phyloP scores from a whole-genome alignment of 2,888 invertebrate genomes.

The Diaprepes abbreviatus region DNA sequence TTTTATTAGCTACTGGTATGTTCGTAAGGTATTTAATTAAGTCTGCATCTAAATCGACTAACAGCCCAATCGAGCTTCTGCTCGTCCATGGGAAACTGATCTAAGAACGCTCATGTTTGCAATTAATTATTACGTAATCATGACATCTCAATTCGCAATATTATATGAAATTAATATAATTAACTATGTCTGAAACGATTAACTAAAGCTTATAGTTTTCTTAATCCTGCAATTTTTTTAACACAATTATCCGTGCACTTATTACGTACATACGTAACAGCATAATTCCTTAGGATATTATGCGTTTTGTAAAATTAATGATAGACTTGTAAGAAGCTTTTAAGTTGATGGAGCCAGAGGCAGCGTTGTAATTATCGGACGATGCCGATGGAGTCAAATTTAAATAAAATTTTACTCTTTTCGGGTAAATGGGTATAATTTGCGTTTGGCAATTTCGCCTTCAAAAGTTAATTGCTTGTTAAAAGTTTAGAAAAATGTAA shows the following conservation, averaged over 20 bases:
- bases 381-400: background rate
- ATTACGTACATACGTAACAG: slow-evolving; percentile 1
- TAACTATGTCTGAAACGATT: background rate
- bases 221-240: background rate
- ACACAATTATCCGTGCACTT: slow-evolving; percentile 3
- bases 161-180: background rate
- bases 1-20: too few species aligned
- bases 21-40: too few species aligned
- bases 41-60: too few species aligned
- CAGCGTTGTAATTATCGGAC: background rate
- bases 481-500: too few species aligned
- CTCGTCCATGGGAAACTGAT: too few species aligned
- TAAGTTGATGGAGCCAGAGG: slow-evolving; percentile 2
- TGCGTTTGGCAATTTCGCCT: too few species aligned
- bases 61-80: too few species aligned
- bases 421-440: too few species aligned
- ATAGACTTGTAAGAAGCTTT: slow-evolving; percentile 7
- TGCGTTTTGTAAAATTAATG: slow-evolving; percentile 7
- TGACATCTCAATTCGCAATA: background rate
- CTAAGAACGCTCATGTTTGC: too few species aligned
- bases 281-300: slow-evolving; percentile 6
- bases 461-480: too few species aligned
- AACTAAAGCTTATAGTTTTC: background rate
- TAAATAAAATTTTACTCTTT: too few species aligned
- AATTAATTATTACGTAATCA: slow-evolving; percentile 1